phyloP scores from a whole-genome alignment of 2,797 vertebrate genomes.

The Enoplosus armatus region DNA sequence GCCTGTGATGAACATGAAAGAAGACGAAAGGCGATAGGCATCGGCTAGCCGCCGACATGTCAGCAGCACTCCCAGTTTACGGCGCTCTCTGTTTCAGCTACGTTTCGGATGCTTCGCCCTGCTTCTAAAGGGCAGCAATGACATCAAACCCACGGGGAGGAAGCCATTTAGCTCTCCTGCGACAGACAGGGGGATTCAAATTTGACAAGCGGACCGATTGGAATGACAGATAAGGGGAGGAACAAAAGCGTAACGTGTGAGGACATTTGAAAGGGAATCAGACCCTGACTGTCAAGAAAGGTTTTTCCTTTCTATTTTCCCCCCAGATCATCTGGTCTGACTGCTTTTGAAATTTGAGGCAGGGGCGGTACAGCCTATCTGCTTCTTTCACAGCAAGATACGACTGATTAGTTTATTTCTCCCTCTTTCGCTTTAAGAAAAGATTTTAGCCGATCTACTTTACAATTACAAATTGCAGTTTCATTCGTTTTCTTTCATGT shows the following conservation, averaged over 20 bases:
- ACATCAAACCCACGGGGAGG: constrained; percentile 66
- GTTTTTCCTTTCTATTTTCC: constrained; percentile 49
- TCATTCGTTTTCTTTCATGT: background rate
- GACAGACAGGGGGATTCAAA: constrained; percentile 70
- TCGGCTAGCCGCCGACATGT: constrained; percentile 34
- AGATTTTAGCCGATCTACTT: too few relatives aligned
- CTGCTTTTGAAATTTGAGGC: constrained; percentile 51
- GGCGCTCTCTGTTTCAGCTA: constrained; percentile 46
- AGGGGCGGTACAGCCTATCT: constrained; percentile 3
- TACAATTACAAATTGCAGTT: background rate
- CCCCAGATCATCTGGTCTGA: constrained; percentile 41
- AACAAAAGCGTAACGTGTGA: constrained; percentile 69
- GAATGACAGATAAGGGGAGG: constrained; percentile 68
- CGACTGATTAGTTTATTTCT: constrained; percentile 8
- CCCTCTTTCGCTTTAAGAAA: too few relatives aligned
- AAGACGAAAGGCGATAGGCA: constrained; percentile 43
- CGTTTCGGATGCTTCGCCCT: constrained; percentile 47
- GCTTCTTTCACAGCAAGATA: constrained; percentile 32
- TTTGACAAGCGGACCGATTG: constrained; percentile 66
- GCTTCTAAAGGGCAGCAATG: constrained; percentile 71
- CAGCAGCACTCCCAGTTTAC: constrained; percentile 44
- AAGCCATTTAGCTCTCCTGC: constrained; percentile 61
- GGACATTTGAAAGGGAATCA: constrained; percentile 71
- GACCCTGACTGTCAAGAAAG: constrained; percentile 54
- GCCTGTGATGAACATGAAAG: constrained; percentile 36